Evolutionary conservation across 2,113 vertebrate genomes (phyloP).

Genomic region (Mionectes macconnelli): DNA sequence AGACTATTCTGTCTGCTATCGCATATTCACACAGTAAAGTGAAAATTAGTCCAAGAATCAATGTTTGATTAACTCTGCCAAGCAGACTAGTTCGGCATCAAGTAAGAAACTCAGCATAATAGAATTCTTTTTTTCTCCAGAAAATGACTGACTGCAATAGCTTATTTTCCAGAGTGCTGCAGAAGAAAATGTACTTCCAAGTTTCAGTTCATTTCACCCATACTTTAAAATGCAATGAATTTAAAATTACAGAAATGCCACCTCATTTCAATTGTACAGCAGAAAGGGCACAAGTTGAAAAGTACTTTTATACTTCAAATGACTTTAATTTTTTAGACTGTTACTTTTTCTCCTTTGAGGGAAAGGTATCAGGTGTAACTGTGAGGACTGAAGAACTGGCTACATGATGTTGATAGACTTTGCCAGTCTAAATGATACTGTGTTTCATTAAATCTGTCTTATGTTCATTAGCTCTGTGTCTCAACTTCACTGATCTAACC

Average conservation of each 20-base stretch:
- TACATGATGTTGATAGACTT: not conserved
- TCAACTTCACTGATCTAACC: not conserved
- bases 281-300: conserved; percentile 14
- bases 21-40: conserved; percentile 7
- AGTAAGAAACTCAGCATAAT: conserved; percentile 22
- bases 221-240: conserved; percentile 9
- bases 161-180: conserved; percentile 1
- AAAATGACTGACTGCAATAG: not conserved
- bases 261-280: not conserved
- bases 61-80: conserved; percentile 50
- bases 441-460: not conserved
- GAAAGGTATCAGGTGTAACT: not conserved
- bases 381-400: not conserved
- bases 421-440: not conserved
- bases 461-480: not conserved
- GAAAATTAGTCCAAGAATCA: conserved; percentile 39
- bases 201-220: conserved; percentile 30
- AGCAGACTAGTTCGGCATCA: not conserved
- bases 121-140: not conserved
- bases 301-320: not conserved
- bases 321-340: not conserved
- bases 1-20: not conserved
- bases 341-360: not conserved
- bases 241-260: not conserved
- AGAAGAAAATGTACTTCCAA: conserved; percentile 12